These are phyloP conservation scores for Ammodytes marinus DNA, from an alignment of 2,113 vertebrate species.

Conservation along the genomic window DNA sequence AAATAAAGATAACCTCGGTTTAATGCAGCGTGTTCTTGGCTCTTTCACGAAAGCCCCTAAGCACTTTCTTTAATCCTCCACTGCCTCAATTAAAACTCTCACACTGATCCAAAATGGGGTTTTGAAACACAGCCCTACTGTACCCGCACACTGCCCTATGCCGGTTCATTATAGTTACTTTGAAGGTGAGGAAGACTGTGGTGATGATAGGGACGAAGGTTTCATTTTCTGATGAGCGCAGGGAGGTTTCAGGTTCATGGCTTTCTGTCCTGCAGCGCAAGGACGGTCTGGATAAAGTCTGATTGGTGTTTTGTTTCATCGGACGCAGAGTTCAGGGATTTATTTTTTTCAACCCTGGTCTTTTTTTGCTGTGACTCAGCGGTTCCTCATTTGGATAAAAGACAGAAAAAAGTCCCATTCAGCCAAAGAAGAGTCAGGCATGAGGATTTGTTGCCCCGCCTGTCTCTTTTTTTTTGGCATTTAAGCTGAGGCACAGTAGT, in stretches of 20 bases:
- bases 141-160: neutral
- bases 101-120: constrained; percentile 11
- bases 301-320: constrained; percentile 42
- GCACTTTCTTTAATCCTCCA: constrained; percentile 57
- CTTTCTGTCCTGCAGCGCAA: constrained; percentile 6
- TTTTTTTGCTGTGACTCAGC: constrained; percentile 39
- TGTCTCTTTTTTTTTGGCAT: neutral
- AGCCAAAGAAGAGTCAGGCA: constrained; percentile 3
- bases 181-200: constrained; percentile 39
- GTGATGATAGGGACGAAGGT: constrained; percentile 38
- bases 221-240: constrained; percentile 61
- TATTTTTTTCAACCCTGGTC: neutral
- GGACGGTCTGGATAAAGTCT: neutral
- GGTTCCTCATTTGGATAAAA: neutral
- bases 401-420: neutral
- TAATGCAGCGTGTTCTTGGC: constrained; percentile 33
- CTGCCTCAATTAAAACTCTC: constrained; percentile 45
- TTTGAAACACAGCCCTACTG: neutral
- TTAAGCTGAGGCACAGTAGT: neutral
- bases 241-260: constrained; percentile 34
- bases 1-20: neutral
- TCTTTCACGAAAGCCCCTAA: constrained; percentile 47
- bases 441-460: neutral
- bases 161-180: neutral
- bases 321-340: neutral